phyloP scores from a whole-genome alignment of 2,797 vertebrate genomes.

The Dermochelys coriacea region DNA sequence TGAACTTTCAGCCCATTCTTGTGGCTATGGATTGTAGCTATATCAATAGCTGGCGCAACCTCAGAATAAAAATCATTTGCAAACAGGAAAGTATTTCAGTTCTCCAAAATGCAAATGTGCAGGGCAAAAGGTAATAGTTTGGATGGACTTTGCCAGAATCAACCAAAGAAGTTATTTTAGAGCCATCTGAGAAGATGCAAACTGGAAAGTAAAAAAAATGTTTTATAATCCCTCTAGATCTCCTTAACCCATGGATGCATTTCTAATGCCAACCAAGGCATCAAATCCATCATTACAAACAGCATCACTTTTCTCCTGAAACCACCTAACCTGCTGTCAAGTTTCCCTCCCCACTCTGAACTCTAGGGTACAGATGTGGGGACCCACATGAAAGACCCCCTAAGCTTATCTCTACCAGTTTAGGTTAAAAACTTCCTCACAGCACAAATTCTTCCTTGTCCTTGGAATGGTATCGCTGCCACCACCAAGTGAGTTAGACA shows the following conservation, averaged over 20 bases:
- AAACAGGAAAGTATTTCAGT: constrained; percentile 23
- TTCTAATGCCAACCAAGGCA: background rate
- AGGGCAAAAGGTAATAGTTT: background rate
- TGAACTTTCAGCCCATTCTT: constrained; percentile 14
- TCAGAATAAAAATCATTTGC: constrained; percentile 2
- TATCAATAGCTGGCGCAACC: constrained; percentile 26
- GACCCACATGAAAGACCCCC: no score
- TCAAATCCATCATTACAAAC: background rate
- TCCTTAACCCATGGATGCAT: fast-evolving
- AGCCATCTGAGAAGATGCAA: constrained; percentile 3
- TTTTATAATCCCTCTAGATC: background rate
- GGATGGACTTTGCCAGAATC: background rate
- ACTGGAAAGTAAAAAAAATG: constrained; percentile 3
- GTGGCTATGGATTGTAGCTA: constrained; percentile 28
- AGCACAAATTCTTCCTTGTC: no score
- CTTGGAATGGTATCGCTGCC: no score
- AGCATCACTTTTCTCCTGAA: background rate
- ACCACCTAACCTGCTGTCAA: background rate
- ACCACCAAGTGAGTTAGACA: no score
- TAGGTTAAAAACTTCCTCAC: no score
- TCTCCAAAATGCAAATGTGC: background rate
- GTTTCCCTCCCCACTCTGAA: no score
- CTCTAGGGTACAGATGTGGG: no score
- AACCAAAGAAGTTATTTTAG: background rate
- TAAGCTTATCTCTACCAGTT: no score